Evolutionary conservation across 2,113 vertebrate genomes (phyloP).

Genomic region (Eretmochelys imbricata): DNA sequence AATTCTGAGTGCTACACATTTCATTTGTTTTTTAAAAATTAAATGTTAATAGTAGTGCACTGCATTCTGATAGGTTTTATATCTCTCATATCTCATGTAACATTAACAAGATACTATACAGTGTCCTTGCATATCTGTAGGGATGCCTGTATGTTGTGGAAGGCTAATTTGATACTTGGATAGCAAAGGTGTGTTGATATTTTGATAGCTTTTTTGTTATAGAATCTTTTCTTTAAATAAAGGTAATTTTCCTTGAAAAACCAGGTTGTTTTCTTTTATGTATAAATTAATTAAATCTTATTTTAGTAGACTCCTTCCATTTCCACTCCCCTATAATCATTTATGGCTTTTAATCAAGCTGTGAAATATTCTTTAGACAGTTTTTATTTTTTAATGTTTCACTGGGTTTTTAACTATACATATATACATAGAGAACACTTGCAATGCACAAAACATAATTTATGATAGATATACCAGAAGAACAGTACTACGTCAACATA

Average conservation of each 20-base stretch:
- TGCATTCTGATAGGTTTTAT: not conserved
- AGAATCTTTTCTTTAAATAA: conserved; percentile 2
- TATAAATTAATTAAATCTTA: not conserved
- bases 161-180: conserved; percentile 11
- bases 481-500: not conserved
- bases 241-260: not conserved
- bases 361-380: not conserved
- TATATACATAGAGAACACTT: conserved; percentile 40
- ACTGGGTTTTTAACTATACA: conserved; percentile 26
- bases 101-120: not conserved
- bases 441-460: conserved; percentile 64
- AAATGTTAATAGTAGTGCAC: not conserved
- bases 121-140: conserved; percentile 9
- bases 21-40: not conserved
- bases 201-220: conserved; percentile 33
- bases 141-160: not conserved
- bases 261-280: too few species aligned
- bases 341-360: not conserved
- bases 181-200: not conserved
- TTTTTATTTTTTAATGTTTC: conserved; percentile 27
- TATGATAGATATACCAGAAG: not conserved
- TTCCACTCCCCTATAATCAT: not conserved
- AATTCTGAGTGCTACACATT: not conserved
- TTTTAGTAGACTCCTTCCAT: conserved; percentile 7
- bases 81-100: not conserved